Evolutionary conservation across 1,140 invertebrate species (phyloP).

Genomic region (Lepidostoma basale): DNA sequence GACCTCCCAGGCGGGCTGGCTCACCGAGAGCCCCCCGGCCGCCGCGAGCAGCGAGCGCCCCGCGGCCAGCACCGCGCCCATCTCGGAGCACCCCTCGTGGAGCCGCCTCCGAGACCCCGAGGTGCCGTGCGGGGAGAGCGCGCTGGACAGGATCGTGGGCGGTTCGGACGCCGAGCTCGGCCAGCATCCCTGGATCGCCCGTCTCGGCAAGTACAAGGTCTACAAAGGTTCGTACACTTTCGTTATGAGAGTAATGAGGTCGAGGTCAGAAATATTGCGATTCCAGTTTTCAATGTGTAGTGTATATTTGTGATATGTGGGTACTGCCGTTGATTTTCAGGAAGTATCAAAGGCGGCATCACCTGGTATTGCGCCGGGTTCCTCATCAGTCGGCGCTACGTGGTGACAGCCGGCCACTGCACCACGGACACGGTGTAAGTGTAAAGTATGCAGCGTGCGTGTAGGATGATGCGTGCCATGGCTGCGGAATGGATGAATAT

Average conservation of each 20-base stretch:
- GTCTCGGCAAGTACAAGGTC: slow-evolving; percentile 64
- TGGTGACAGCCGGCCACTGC: slow-evolving; percentile 74
- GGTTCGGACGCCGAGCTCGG: slow-evolving; percentile 65
- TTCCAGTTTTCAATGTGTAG: no score
- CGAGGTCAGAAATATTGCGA: no score
- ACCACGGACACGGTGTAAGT: slow-evolving; percentile 46
- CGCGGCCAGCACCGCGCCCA: neutral
- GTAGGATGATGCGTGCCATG: no score
- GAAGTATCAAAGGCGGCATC: slow-evolving; percentile 30
- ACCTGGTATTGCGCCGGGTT: slow-evolving; percentile 68
- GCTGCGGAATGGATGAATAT: no score
- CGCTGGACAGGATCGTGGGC: slow-evolving; percentile 68
- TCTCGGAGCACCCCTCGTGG: slow-evolving; percentile 55
- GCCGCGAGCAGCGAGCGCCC: no score
- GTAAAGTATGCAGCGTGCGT: no score
- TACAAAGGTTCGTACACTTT: no score
- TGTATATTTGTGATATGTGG: no score
- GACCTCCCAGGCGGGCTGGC: no score
- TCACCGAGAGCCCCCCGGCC: no score
- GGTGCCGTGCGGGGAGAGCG: slow-evolving; percentile 62
- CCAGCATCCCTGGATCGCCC: slow-evolving; percentile 72
- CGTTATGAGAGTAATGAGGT: no score
- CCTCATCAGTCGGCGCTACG: slow-evolving; percentile 64
- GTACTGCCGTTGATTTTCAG: no score
- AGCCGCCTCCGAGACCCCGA: slow-evolving; percentile 47